Conservation (phyloP, 2,113 vertebrate genomes). For the Oncorhynchus clarkii region DNA sequence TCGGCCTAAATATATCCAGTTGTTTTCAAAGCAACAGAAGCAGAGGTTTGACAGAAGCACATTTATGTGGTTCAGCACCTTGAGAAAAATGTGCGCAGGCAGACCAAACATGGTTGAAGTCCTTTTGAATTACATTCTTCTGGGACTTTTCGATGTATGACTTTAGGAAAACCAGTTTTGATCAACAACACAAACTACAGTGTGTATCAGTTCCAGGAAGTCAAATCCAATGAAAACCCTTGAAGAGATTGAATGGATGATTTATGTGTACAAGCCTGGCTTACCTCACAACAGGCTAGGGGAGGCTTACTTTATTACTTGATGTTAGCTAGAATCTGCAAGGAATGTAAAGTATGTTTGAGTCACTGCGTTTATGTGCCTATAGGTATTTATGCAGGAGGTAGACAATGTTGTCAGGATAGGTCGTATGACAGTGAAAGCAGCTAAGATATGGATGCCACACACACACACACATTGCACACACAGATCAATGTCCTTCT, state of each 20-base stretch:
- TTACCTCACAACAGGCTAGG: no score
- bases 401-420: background rate
- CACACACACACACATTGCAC: constrained; percentile 1
- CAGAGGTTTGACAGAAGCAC: background rate
- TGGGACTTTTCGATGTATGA: background rate
- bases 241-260: no score
- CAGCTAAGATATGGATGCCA: background rate
- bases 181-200: background rate
- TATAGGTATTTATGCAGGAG: background rate
- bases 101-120: constrained; percentile 39
- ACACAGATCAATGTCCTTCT: constrained; percentile 2
- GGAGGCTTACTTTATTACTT: no score
- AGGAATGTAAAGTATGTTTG: background rate
- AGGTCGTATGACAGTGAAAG: background rate
- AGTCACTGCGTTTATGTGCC: background rate
- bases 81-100: constrained; percentile 13
- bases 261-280: no score
- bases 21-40: constrained; percentile 11
- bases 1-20: background rate
- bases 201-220: constrained; percentile 9
- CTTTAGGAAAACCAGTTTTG: no score
- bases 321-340: no score
- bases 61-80: constrained; percentile 27
- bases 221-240: no score
- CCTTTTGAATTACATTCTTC: constrained; percentile 19